These are phyloP conservation scores for Dinoponera quadriceps DNA, from an alignment of 1,140 invertebrate species.

Conservation along the genomic window DNA sequence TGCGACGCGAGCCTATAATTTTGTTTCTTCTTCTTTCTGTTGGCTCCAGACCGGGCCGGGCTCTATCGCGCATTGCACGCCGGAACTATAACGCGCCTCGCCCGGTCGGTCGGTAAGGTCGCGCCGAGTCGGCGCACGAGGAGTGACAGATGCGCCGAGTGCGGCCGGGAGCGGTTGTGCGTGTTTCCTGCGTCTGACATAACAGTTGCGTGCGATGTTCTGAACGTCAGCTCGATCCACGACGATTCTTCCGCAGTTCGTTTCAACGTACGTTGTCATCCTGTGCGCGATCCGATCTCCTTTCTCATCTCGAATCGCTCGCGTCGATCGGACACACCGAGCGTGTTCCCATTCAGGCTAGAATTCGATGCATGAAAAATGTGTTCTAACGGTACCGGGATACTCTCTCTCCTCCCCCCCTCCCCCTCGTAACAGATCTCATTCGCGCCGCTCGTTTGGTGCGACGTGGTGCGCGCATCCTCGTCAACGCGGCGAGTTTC, in stretches of 20 bases:
- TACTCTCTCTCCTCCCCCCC: no score
- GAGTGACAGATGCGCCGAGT: constrained; percentile 11
- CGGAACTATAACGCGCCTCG: neutral
- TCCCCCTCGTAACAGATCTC: neutral
- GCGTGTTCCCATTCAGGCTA: neutral
- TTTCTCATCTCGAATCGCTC: neutral
- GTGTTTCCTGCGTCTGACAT: constrained; percentile 24
- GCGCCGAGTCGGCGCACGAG: neutral
- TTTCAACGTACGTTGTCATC: constrained; percentile 11
- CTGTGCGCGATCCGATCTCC: neutral
- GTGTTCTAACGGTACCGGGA: neutral
- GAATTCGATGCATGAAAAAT: constrained; percentile 6
- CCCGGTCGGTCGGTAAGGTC: neutral
- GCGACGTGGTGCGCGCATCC: neutral
- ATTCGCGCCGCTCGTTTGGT: no score
- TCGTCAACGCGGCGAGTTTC: neutral
- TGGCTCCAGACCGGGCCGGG: no score
- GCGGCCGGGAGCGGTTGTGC: neutral
- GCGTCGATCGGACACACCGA: neutral
- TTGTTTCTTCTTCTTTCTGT: no score
- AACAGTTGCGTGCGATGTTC: constrained; percentile 38
- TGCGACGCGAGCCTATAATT: no score
- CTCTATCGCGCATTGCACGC: no score
- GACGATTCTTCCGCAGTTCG: neutral
- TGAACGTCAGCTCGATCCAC: neutral